Conservation (phyloP, 2,797 vertebrate genomes). For the Poecilia velifera region DNA sequence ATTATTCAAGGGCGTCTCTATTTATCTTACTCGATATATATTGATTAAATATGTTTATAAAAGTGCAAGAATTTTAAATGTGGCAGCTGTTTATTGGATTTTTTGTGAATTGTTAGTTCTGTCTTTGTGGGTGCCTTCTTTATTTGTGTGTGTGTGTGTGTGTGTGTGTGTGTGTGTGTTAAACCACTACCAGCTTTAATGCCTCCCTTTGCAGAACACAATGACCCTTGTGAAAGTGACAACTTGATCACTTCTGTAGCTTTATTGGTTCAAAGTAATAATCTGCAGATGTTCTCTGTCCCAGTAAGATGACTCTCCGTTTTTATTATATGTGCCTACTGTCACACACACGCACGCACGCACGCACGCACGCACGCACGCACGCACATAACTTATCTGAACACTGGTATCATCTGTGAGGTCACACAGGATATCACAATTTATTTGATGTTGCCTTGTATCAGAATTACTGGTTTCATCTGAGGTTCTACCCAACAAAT, state of each 20-base stretch:
- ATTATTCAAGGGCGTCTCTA: not conserved
- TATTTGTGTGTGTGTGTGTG: slow-evolving; percentile 2
- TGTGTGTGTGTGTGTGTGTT: not conserved
- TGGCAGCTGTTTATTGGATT: slow-evolving; percentile 6
- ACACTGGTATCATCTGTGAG: slow-evolving; percentile 3
- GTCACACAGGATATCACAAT: not conserved
- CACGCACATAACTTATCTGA: slow-evolving; percentile 1
- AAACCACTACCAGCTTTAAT: not conserved
- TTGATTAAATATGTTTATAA: slow-evolving; percentile 28
- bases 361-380: not conserved
- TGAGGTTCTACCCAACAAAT: not conserved
- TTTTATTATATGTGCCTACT: slow-evolving; percentile 1
- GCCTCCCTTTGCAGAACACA: not conserved
- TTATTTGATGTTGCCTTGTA: slow-evolving; percentile 7
- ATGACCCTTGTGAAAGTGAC: slow-evolving; percentile 3
- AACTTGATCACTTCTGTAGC: slow-evolving; percentile 10
- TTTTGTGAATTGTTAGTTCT: not conserved
- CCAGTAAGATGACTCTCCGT: slow-evolving; percentile 22
- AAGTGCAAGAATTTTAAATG: slow-evolving; percentile 7
- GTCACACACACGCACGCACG: not conserved
- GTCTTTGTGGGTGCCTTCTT: slow-evolving; percentile 9
- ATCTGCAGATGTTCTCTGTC: slow-evolving; percentile 12
- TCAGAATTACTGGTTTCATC: slow-evolving; percentile 5
- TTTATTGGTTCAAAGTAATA: not conserved
- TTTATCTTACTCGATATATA: slow-evolving; percentile 12